Evolutionary conservation across 2,113 vertebrate species (phyloP), one percentile per base, ranked within the genome.

Genomic region (Equus quagga): DNA sequence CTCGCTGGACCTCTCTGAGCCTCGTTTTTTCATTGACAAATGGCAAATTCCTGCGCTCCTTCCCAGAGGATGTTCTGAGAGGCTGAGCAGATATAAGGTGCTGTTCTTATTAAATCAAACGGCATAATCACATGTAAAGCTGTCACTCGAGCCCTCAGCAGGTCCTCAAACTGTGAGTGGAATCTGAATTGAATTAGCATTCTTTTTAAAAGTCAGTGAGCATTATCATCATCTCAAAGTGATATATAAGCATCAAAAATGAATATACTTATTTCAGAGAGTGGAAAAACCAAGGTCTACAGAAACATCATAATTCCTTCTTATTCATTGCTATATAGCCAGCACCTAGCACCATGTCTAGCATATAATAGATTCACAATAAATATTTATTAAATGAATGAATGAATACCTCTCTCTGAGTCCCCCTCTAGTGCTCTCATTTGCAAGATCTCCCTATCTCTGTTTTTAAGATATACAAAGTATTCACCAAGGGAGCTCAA

Each of bases 151-250:
- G 96, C 92, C 97, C 98, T 96, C 98, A 97, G 98, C 97, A 96
- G 97, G 97, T 80, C 92, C 94, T 96, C 98, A 97, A 58, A 94
- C 97, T 98, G 97, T 96, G 92, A 97, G 78, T 91, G 87, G 65
- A 97, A 94, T 96, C 75, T 90, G 96, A 98, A 97, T 98, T 93
- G 88, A 98, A 98, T 97, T 97, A 97, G 94, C 97, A 97, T 97
- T 96, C 84, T 80, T 97, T 97, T 98, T 95, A 96, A 97, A 98
- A 98, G 96, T 97, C 96, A 97, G 89, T 81, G 96, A 97, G 78
- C 95, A 90, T 95, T 96, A 94, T 85, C 89, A 87, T 84, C 81
- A 95, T 84, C 96, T 92, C 83, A 69, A 93, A 95, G 80, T 97
- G 97, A 97, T 83, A 97, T 62, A 96, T 46, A 95, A 84, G 73